phyloP scores from a whole-genome alignment of 2,113 vertebrate species.

The Eretmochelys imbricata region DNA sequence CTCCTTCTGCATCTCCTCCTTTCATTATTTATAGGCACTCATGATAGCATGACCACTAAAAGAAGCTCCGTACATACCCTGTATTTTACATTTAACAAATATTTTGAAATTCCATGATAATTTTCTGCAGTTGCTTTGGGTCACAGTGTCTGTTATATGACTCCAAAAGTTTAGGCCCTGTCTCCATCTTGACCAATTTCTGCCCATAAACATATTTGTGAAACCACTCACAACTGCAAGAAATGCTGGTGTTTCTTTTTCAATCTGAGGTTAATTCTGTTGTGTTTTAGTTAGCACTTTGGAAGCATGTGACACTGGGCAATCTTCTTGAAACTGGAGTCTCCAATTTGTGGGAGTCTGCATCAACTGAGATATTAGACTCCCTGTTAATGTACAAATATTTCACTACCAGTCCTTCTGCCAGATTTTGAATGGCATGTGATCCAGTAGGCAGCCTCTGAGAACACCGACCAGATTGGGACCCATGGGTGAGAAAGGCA shows the following conservation, averaged over 20 bases:
- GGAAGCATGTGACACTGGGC: not conserved
- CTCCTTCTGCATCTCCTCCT: not conserved
- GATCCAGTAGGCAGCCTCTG: not conserved
- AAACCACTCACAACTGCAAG: not conserved
- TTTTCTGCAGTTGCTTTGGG: not conserved
- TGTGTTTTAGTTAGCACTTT: not conserved
- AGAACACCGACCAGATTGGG: not conserved
- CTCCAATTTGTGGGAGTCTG: not conserved
- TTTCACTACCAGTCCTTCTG: not conserved
- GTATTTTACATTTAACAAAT: not conserved
- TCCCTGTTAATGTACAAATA: not conserved
- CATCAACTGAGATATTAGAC: not conserved
- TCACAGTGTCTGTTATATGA: not conserved
- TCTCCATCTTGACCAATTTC: not conserved
- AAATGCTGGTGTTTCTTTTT: not conserved
- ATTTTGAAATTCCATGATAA: not conserved
- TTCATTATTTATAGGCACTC: not conserved
- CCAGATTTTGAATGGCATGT: not conserved
- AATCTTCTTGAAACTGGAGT: not conserved
- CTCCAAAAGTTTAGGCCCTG: not conserved
- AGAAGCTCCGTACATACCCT: not conserved
- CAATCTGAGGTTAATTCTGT: not conserved
- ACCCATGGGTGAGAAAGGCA: not conserved
- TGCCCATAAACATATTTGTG: not conserved
- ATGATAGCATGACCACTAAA: not conserved